Percentiles rank a stretch among this genome's conserved stretches.
Evolutionary conservation across 2,113 vertebrate species (phyloP).

Genomic region (Percina caprodes): DNA sequence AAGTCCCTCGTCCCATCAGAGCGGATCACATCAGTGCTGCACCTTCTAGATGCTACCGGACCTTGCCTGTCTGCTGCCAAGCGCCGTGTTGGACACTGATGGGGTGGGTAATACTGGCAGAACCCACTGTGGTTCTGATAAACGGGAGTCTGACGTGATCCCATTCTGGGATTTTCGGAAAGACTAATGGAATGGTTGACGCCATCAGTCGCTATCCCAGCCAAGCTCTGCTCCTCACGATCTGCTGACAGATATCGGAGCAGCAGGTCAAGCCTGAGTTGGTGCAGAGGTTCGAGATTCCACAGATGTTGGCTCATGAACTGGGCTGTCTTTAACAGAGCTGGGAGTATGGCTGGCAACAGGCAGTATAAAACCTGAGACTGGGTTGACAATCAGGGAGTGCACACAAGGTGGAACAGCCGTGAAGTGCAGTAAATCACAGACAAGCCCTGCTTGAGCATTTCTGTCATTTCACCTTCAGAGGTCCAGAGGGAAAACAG

Average conservation of each 20-base stretch:
- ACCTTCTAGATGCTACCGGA: slow-evolving; percentile 60
- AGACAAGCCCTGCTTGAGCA: slow-evolving; percentile 2
- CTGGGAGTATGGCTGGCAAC: slow-evolving; percentile 10
- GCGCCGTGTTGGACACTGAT: slow-evolving; percentile 8
- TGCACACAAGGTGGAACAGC: slow-evolving; percentile 17
- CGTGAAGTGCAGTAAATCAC: slow-evolving; percentile 26
- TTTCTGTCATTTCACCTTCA: slow-evolving; percentile 10
- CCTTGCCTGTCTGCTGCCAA: slow-evolving; percentile 32
- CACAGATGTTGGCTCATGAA: slow-evolving; percentile 73
- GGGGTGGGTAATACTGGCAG: slow-evolving; percentile 26
- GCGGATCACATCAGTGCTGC: slow-evolving; percentile 76
- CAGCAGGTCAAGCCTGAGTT: slow-evolving; percentile 65
- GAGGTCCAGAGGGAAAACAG: slow-evolving; percentile 28
- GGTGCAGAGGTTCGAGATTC: slow-evolving; percentile 81
- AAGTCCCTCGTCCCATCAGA: slow-evolving; percentile 76
- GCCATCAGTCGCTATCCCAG: slow-evolving; percentile 28
- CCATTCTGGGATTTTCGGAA: slow-evolving; percentile 8
- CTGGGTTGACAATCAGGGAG: slow-evolving; percentile 7
- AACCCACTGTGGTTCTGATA: not conserved
- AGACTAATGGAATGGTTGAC: slow-evolving; percentile 13
- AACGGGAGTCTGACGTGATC: not conserved
- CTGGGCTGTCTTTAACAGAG: slow-evolving; percentile 45
- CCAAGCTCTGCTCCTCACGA: slow-evolving; percentile 66
- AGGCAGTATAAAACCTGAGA: slow-evolving; percentile 65
- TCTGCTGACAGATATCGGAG: slow-evolving; percentile 78